Base-by-base conservation (phyloP, 2,113 vertebrate genomes). In the Carassius carassius region DNA sequence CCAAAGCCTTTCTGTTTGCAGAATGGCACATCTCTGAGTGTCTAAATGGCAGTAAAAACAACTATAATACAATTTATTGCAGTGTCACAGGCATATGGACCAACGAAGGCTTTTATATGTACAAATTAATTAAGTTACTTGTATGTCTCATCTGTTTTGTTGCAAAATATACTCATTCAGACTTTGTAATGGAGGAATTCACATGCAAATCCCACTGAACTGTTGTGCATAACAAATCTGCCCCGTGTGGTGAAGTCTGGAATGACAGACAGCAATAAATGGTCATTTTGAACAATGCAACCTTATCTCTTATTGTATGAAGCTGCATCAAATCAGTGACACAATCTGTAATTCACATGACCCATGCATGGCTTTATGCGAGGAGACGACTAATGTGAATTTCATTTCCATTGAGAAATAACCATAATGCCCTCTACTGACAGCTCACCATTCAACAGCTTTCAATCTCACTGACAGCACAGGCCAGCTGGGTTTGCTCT, bases 361-460 rank as follows among this genome's bases (percentile, higher is more conserved):
- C 44, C n/a, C 32, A 65, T 41, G 17, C 23, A 44, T 41, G 54
- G 73, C 32, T 25, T 13, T 6, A 13, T 73, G 8, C 23, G 21
- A 72, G 29, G 16, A 49, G 75, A 9, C n/a, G 21, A 32, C 32
- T 79, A 60, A 72, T 73, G 76, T 60, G 51, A 73, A 23, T 49
- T 73, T 73, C 6, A 79, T 67, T 41, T 80, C 84, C 2, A 37
- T 72, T 47, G 84, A 85, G 10, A 32, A 79, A 80, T 25, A 58
- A 25, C 44, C 29, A 51, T 56, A 79, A 72, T 85, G 63, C 51
- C 37, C 77, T 62, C 77, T 79, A 65, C 7, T 77, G 83, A 84
- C 83, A 84, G 74, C 62, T 78, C 60, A 23, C 58, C 47, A 84
- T 84, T 84, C 83, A 84, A 65, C 74, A 54, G 2, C 74, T 78